Percentiles rank a stretch among this genome's conserved stretches.
Evolutionary conservation across 2,888 invertebrate genomes (phyloP).

Genomic region (Micoletzkya japonica): DNA sequence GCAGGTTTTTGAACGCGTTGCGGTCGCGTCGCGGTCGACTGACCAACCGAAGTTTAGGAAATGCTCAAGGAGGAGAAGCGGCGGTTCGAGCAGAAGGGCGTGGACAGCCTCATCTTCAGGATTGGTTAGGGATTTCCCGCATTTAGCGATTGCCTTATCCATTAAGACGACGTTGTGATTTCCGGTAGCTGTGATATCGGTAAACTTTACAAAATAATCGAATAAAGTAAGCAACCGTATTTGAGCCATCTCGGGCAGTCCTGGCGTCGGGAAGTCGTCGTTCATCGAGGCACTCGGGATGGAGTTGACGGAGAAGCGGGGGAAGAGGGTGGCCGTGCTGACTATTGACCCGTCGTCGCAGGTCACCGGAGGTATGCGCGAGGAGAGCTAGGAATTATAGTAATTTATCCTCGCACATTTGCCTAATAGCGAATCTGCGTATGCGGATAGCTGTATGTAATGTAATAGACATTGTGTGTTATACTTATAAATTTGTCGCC

Average conservation of each 20-base stretch:
- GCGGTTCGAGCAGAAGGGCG: conserved; percentile 50
- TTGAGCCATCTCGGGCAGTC: conserved; percentile 71
- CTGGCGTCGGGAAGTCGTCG: conserved; percentile 73
- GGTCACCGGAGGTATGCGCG: conserved; percentile 68
- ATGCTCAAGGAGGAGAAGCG: conserved; percentile 56
- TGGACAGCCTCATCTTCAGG: conserved; percentile 63
- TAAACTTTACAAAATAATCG: conserved; percentile 28
- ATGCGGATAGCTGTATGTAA: too few species aligned
- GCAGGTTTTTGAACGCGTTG: background rate
- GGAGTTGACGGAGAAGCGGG: conserved; percentile 66
- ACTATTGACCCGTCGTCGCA: conserved; percentile 72
- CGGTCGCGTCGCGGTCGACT: too few species aligned
- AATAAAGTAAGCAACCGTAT: conserved; percentile 65
- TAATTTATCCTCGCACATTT: background rate
- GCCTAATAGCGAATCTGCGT: too few species aligned
- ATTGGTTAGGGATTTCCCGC: conserved; percentile 62
- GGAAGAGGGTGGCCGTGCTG: conserved; percentile 67
- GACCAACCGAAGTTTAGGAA: conserved; percentile 20
- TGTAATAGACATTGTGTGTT: too few species aligned
- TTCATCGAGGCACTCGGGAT: conserved; percentile 71
- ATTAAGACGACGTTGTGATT: background rate
- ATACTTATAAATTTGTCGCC: too few species aligned
- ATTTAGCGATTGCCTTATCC: background rate
- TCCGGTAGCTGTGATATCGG: conserved; percentile 57
- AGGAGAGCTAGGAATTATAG: background rate